Base-by-base conservation (phyloP, 2,888 invertebrate species). In the Drosophila antonietae region DNA sequence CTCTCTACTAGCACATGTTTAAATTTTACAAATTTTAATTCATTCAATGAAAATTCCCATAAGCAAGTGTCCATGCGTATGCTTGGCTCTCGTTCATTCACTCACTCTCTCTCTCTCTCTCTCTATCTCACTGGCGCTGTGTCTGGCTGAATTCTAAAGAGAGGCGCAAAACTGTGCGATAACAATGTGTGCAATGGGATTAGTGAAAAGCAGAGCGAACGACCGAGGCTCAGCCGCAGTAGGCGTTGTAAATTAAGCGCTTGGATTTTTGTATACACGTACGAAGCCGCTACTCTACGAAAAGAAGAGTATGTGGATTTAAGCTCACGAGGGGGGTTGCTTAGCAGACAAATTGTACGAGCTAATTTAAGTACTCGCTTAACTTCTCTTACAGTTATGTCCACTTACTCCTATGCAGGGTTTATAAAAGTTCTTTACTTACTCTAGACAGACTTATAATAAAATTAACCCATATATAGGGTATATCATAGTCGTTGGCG, bases 21-120 rank as follows among this genome's bases (percentile, higher is more conserved):
- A 44, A 63, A 20, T 67, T 86, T 81, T 79, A 84, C 85, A 84
- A 88, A 65, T 85, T 88, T 73, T 43, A 80, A 88, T 83, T 85
- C 87, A 85, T 85, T 81, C 84, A 87, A 75, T 77, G 87, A 79
- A 73, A 87, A 86, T 73, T 68, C 59, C 64, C 68, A 64, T n/a
- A 63, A 63, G 57, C 67, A 62, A 1, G n/a, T 12, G 33, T 43
- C 31, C 15, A 5, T 15, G 5, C 4, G 28, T 49, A 37, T 44
- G 20, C 8, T 23, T n/a, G 23, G 5, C n/a, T 31, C 9, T 2
- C 28, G 10, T n/a, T n/a, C 47, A n/a, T n/a, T 18, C 28, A 15
- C 49, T 20, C 20, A 20, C 20, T 20, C 20, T 20, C 20, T 2
- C 20, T 20, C 20, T 49, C 28, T 12, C 10, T 20, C 12, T 6